Evolutionary conservation across 2,888 invertebrate genomes (phyloP).

Genomic region (Fabriciana adippe): DNA sequence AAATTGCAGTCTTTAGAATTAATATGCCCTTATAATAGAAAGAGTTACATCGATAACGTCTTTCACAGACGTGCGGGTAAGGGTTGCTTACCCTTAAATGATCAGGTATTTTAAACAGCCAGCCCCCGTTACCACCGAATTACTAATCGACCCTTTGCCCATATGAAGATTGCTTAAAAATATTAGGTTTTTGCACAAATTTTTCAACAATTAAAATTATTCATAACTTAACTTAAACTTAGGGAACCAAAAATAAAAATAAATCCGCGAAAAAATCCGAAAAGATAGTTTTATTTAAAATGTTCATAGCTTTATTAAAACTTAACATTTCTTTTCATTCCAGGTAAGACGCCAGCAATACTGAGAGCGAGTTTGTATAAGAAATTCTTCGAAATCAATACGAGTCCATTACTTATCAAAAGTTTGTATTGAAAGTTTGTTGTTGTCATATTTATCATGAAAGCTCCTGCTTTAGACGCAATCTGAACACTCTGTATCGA

Average conservation of each 20-base stretch:
- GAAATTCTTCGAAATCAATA: slow-evolving; percentile 1
- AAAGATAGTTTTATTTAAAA: too few relatives aligned
- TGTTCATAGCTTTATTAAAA: background rate
- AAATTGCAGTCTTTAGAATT: slow-evolving; percentile 8
- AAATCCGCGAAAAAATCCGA: too few relatives aligned
- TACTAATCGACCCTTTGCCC: slow-evolving; percentile 11
- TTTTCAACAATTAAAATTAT: background rate
- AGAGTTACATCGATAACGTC: slow-evolving; percentile 27
- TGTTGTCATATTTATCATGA: slow-evolving; percentile 17
- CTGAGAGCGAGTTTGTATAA: background rate
- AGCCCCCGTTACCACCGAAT: slow-evolving; percentile 12
- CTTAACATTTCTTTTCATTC: background rate
- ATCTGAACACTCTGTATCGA: slow-evolving; percentile 44
- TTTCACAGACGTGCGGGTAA: slow-evolving; percentile 30
- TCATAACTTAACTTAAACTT: too few relatives aligned
- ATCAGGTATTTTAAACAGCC: slow-evolving; percentile 16
- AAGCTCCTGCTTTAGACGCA: slow-evolving; percentile 24
- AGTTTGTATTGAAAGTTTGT: slow-evolving; percentile 8
- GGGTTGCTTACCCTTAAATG: slow-evolving; percentile 11
- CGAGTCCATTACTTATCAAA: slow-evolving; percentile 4
- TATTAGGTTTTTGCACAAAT: background rate
- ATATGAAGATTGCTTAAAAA: background rate
- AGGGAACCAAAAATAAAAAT: too few relatives aligned
- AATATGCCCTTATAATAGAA: slow-evolving; percentile 14
- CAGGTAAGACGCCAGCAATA: background rate